Percentiles rank a stretch among this genome's conserved stretches.
Evolutionary conservation across 2,888 invertebrate species (phyloP).

Genomic region (Synergus gifuensis): DNA sequence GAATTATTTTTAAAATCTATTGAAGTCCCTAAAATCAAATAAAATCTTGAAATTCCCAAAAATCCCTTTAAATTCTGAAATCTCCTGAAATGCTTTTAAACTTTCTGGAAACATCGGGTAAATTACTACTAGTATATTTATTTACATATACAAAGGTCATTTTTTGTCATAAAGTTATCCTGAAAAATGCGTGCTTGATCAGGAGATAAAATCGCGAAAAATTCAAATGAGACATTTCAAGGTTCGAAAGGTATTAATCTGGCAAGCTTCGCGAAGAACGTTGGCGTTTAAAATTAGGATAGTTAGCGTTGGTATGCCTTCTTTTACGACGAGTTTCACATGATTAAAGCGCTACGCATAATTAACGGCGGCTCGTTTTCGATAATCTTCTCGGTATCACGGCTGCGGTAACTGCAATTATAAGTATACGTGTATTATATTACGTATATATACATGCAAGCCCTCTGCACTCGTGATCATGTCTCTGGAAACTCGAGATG

Average conservation of each 20-base stretch:
- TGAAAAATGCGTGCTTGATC: not conserved
- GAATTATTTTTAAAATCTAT: too few relatives aligned
- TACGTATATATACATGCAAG: not conserved
- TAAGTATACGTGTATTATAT: conserved; percentile 19
- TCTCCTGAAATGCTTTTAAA: too few relatives aligned
- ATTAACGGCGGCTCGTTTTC: conserved; percentile 57
- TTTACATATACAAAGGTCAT: not conserved
- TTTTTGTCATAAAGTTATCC: not conserved
- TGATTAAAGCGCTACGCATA: conserved; percentile 56
- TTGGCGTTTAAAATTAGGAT: not conserved
- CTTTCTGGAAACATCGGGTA: too few relatives aligned
- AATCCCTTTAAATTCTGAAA: too few relatives aligned
- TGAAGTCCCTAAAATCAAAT: too few relatives aligned
- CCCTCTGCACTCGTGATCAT: not conserved
- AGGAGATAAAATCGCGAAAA: conserved; percentile 41
- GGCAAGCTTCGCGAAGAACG: not conserved
- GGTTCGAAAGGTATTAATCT: not conserved
- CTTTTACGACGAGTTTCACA: conserved; percentile 52
- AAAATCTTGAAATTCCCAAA: too few relatives aligned
- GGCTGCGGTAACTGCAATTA: conserved; percentile 53
- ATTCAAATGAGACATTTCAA: conserved; percentile 8
- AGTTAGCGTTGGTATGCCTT: not conserved
- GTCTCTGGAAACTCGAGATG: not conserved
- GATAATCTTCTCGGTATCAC: conserved; percentile 54
- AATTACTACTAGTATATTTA: too few relatives aligned